A percentile compares a stretch with the other conserved stretches of the same genome.
These are phyloP conservation scores for Phalacrocorax pelagicus DNA, from an alignment of 2,113 vertebrate species.

Conservation along the genomic window DNA sequence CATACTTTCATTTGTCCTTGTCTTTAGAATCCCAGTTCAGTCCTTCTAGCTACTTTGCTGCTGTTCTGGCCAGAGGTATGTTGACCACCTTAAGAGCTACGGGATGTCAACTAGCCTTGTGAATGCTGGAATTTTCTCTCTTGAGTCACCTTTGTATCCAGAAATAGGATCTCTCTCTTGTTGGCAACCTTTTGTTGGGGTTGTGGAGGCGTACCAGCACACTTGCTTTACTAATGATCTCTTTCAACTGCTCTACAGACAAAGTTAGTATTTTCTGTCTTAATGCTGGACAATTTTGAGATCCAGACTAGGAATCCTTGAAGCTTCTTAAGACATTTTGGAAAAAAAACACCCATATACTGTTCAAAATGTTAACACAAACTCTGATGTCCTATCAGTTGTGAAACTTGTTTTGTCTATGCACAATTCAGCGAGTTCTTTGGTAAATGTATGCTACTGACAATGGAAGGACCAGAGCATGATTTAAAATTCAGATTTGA, in stretches of 20 bases:
- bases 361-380: not conserved
- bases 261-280: not conserved
- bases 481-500: not conserved
- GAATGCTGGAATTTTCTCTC: not conserved
- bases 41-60: not conserved
- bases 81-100: not conserved
- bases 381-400: not conserved
- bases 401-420: not conserved
- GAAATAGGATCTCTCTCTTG: not conserved
- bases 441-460: not conserved
- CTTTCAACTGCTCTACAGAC: not conserved
- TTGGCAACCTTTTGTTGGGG: not conserved
- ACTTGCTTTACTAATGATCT: not conserved
- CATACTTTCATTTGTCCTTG: not conserved
- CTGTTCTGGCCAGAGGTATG: not conserved
- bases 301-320: not conserved
- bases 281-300: not conserved
- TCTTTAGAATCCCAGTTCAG: not conserved
- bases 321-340: not conserved
- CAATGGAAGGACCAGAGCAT: not conserved
- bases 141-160: not conserved
- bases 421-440: not conserved
- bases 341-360: not conserved
- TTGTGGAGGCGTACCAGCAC: not conserved
- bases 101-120: not conserved